Percentiles rank a stretch among this genome's conserved stretches.
These are phyloP conservation scores for Xenopus laevis DNA, from an alignment of 2,113 vertebrate species.

Conservation along the genomic window DNA sequence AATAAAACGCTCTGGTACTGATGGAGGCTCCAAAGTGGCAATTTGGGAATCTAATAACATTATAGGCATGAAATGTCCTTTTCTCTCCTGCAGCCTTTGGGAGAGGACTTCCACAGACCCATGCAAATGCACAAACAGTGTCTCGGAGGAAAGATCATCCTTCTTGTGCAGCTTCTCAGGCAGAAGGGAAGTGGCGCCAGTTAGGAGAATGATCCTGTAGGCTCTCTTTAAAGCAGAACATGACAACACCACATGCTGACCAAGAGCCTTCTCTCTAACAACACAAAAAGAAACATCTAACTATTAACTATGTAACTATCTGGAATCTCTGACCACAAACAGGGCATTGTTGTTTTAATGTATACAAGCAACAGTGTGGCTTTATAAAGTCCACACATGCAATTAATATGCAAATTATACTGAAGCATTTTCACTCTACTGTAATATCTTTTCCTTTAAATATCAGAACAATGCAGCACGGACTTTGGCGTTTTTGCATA, in stretches of 20 bases:
- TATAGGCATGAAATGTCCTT: slow-evolving; percentile 80
- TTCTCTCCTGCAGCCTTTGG: slow-evolving; percentile 66
- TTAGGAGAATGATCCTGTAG: slow-evolving; percentile 71
- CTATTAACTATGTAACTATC: too few species aligned
- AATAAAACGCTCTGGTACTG: slow-evolving; percentile 70
- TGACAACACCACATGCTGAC: slow-evolving; percentile 65
- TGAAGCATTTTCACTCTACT: too few species aligned
- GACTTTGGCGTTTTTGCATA: too few species aligned
- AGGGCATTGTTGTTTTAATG: too few species aligned
- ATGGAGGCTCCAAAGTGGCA: slow-evolving; percentile 74
- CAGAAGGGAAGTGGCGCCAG: slow-evolving; percentile 53
- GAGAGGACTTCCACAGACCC: slow-evolving; percentile 72
- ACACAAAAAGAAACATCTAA: neutral
- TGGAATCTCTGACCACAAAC: too few species aligned
- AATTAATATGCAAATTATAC: too few species aligned
- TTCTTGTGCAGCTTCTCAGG: slow-evolving; percentile 6
- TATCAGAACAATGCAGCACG: too few species aligned
- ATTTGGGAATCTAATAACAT: slow-evolving; percentile 80
- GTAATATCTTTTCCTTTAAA: too few species aligned
- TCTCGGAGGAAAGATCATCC: slow-evolving; percentile 43
- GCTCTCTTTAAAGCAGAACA: slow-evolving; percentile 84
- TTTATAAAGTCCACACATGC: too few species aligned
- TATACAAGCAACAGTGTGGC: too few species aligned
- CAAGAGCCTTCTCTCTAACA: slow-evolving; percentile 62
- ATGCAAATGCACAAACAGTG: slow-evolving; percentile 75